These are phyloP conservation scores for Drosophila flavopinicola DNA, from an alignment of 2,888 invertebrate genomes.

Conservation along the genomic window DNA sequence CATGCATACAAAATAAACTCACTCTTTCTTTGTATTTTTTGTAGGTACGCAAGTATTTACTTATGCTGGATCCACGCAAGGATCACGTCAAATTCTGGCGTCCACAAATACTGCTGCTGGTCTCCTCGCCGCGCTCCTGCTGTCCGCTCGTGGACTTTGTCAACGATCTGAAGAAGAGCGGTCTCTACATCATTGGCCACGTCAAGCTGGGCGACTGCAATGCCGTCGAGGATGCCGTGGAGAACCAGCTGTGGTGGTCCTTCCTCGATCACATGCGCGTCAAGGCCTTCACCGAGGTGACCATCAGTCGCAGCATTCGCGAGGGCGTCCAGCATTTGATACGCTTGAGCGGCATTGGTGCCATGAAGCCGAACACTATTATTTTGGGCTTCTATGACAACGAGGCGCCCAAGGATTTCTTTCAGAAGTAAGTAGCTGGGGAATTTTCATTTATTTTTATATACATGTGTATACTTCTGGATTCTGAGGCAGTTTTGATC, in stretches of 20 bases:
- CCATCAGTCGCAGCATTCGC: conserved; percentile 92
- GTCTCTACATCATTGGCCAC: conserved; percentile 94
- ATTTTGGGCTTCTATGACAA: conserved; percentile 96
- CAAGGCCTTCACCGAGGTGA: conserved; percentile 98
- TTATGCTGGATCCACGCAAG: conserved; percentile 97
- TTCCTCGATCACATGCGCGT: conserved; percentile 97
- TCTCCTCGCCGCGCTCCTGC: conserved; percentile 94
- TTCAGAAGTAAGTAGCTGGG: conserved; percentile 86
- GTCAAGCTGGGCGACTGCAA: conserved; percentile 88
- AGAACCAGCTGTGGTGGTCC: conserved; percentile 95
- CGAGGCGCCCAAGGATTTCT: conserved; percentile 90
- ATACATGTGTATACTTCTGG: no score
- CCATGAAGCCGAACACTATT: conserved; percentile 99
- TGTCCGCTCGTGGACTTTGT: conserved; percentile 98
- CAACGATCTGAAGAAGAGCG: conserved; percentile 98
- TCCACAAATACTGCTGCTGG: conserved; percentile 96
- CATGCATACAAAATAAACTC: not conserved
- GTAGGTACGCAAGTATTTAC: conserved; percentile 94
- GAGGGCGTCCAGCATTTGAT: conserved; percentile 96
- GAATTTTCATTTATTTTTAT: not conserved
- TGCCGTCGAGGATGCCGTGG: conserved; percentile 89
- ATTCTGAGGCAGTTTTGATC: no score
- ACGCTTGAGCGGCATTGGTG: conserved; percentile 96
- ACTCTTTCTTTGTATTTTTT: not conserved
- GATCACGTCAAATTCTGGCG: conserved; percentile 99